Conservation (phyloP, 2,888 invertebrate genomes). For the Mycogona germanica region DNA sequence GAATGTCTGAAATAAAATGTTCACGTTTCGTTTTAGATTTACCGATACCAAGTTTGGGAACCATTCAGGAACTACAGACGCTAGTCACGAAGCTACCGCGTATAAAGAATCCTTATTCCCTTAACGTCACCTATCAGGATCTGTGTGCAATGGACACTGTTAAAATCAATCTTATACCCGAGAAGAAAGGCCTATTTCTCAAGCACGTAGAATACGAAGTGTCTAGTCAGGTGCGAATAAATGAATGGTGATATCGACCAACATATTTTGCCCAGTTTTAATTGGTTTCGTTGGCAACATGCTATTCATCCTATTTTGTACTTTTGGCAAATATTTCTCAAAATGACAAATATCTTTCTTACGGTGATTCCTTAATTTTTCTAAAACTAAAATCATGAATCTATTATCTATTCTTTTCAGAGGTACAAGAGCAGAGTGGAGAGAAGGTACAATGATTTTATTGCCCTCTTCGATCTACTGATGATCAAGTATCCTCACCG, state of each 20-base stretch:
- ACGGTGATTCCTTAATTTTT: too few species aligned
- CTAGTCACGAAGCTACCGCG: constrained; percentile 30
- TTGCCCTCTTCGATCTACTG: constrained; percentile 35
- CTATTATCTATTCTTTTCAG: constrained; percentile 13
- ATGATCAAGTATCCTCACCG: constrained; percentile 34
- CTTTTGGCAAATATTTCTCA: too few species aligned
- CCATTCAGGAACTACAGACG: constrained; percentile 31
- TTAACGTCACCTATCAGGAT: constrained; percentile 32
- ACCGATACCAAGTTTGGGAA: constrained; percentile 34
- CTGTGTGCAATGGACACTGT: constrained; percentile 33
- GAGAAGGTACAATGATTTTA: constrained; percentile 36
- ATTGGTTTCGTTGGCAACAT: neutral
- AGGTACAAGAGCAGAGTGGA: constrained; percentile 28
- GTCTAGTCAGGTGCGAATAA: constrained; percentile 34
- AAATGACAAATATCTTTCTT: too few species aligned
- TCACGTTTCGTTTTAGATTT: constrained; percentile 29
- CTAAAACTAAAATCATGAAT: constrained; percentile 3
- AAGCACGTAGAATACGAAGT: constrained; percentile 39
- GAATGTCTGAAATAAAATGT: too few species aligned
- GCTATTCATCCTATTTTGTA: too few species aligned
- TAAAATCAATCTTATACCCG: constrained; percentile 35
- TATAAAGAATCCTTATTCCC: constrained; percentile 31
- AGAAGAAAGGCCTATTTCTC: constrained; percentile 36
- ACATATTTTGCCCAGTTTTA: neutral
- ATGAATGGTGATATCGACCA: constrained; percentile 1